Evolutionary conservation across 92 coral and sea anemone species (phyloP), one percentile per base, ranked within the genome.

Genomic region (Porites lobata): DNA sequence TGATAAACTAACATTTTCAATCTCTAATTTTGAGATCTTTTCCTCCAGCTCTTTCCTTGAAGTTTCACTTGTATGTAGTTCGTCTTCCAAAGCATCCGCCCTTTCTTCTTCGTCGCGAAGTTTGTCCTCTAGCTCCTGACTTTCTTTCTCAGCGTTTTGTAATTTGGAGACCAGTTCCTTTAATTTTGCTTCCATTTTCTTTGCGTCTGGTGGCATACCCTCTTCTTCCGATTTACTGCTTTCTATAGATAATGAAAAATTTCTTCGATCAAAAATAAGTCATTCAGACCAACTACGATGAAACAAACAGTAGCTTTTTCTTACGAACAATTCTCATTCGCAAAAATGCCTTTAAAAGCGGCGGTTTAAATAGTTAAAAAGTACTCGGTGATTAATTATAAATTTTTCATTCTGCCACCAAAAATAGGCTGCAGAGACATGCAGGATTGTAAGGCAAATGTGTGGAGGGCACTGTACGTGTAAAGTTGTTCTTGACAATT

Each of bases 111-210:
- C 96, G n/a, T 85, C 94, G 13, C 91, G 90, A 9, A 95, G 82
- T 83, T 97, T 86, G 51, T 95, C 94, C 59, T 88, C 93, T 14
- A 98, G 81, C 4, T 92, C 95, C 59, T 93, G 92, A 80, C 94
- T 90, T 78, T 95, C 99, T 61, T 91, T 89, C 65, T 95, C 94
- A 50, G 90, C 81, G 69, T 93, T 87, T 73, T 93, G 90, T 20
- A 95, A 57, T 63, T 95, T 93, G 51, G 92, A 52, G 78, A 93
- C 79, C n/a, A 95, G 90, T 61, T 79, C 65, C 38, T 92, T 87
- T 21, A 95, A 59, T 2, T 93, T 92, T 18, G 81, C 69, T 77
- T 95, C 96, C 3, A 93, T 86, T 64, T 90, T 91, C 57, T 80
- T 87, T 7, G 83, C 67, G 58, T 82, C 94, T 12, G 56, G 50